Base-by-base conservation (phyloP, 2,797 vertebrate genomes). In the Melanotaenia trifasciata region DNA sequence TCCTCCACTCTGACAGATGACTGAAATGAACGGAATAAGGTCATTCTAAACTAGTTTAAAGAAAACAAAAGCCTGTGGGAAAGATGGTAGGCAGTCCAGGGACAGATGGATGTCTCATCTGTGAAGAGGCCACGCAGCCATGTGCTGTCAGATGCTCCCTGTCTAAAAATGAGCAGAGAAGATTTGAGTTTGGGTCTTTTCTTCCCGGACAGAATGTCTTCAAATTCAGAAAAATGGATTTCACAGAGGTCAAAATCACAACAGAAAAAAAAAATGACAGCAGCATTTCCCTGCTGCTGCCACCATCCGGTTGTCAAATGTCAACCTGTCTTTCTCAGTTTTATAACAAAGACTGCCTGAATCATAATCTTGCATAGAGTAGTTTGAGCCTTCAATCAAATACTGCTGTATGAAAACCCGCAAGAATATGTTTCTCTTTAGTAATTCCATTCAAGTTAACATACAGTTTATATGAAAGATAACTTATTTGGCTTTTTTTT, bases 171-270 rank as follows among this genome's bases (percentile, higher is more conserved):
- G 78, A 80, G 74, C 80, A 78, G 70, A 76, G 35, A 75, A 72
- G 74, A 84, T 80, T 85, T 57, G 58, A 83, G 79, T 84, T 84
- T 56, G 70, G 74, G 59, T 67, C 81, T 81, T 88, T 88, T 86
- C 72, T 76, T 83, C 62, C 64, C 74, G 82, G 86, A 86, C 89
- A 89, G 86, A 89, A 80, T 64, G 77, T 83, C 87, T 92, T 92
- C 86, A 91, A 87, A 92, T 70, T 68, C 83, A 84, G 79, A 87
- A 92, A 30, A 90, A 92, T 86, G 83, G 85, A 91, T 91, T 92
- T 91, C 84, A 85, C 74, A 90, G 83, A 83, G 86, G 80, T 85
- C 64, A 60, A 85, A 85, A 90, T 90, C 87, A 80, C 62, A 66
- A 33, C 54, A 79, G 86, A 87, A 87, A 84, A 89, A 88, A 89